Percentiles rank a stretch among this genome's conserved stretches.
phyloP scores from a whole-genome alignment of 2,888 invertebrate genomes.

The Elegia similella region DNA sequence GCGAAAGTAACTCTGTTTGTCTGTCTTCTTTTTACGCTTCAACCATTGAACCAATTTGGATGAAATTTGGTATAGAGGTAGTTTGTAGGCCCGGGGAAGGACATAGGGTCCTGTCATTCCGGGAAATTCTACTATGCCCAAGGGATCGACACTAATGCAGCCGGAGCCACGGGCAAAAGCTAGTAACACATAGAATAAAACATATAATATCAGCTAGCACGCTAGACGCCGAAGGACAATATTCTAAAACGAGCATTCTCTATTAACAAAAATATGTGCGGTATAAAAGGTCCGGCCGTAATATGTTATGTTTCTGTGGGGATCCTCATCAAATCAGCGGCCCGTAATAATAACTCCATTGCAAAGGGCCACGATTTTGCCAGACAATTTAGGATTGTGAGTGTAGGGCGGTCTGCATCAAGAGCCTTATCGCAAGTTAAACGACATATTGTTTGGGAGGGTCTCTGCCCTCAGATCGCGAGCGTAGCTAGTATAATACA shows the following conservation, averaged over 20 bases:
- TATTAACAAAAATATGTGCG: constrained; percentile 13
- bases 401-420: constrained; percentile 44
- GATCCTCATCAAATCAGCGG: constrained; percentile 64
- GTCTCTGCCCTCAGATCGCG: constrained; percentile 21
- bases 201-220: not conserved
- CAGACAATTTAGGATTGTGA: constrained; percentile 61
- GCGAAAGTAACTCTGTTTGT: too few relatives aligned
- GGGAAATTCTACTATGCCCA: too few relatives aligned
- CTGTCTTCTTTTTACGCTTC: too few relatives aligned
- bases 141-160: too few relatives aligned
- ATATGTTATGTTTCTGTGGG: constrained; percentile 30
- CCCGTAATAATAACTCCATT: constrained; percentile 70
- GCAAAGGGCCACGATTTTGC: constrained; percentile 67
- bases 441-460: constrained; percentile 34
- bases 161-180: too few relatives aligned
- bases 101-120: too few relatives aligned
- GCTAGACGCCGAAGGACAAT: not conserved
- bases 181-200: not conserved
- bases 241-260: not conserved
- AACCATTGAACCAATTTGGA: too few relatives aligned
- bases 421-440: constrained; percentile 33
- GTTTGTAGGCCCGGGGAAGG: too few relatives aligned
- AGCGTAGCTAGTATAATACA: not conserved
- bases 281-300: constrained; percentile 14
- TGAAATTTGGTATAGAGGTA: too few relatives aligned